phyloP scores from a whole-genome alignment of 2,797 vertebrate species.

The Malurus leucopterus region DNA sequence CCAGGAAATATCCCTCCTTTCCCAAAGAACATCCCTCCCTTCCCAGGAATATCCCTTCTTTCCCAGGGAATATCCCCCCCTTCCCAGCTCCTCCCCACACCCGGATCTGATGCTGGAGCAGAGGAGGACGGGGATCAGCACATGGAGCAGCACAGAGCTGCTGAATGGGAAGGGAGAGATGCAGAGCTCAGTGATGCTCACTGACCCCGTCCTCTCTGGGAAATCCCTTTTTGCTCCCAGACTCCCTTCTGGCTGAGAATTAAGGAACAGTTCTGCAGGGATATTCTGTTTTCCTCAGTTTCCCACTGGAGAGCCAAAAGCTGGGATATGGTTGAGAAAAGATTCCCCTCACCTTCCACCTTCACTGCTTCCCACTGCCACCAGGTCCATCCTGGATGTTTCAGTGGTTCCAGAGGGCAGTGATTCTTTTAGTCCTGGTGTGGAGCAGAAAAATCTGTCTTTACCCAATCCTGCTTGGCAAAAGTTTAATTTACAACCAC shows the following conservation, averaged over 20 bases:
- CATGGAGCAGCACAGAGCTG: not conserved
- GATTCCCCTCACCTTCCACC: not conserved
- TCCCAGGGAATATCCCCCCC: not conserved
- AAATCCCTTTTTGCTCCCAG: not conserved
- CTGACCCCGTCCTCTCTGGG: not conserved
- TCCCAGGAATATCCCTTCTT: too few species aligned
- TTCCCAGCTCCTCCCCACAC: accelerated
- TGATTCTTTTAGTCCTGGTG: not conserved
- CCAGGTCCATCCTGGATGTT: not conserved
- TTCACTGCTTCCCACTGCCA: not conserved
- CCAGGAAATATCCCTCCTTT: too few species aligned
- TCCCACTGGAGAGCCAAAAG: not conserved
- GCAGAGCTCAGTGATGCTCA: accelerated
- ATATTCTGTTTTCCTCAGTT: not conserved
- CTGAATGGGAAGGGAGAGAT: accelerated
- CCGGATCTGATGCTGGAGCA: too few species aligned
- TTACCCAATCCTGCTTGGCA: not conserved
- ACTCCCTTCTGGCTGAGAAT: not conserved
- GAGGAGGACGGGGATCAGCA: not conserved
- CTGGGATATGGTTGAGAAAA: not conserved
- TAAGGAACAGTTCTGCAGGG: not conserved
- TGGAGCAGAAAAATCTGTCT: not conserved
- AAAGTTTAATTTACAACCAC: not conserved
- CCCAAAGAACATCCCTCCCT: too few species aligned
- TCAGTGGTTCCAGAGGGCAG: not conserved